Percentiles rank a stretch among this genome's conserved stretches.
Conservation (phyloP, 2,888 invertebrate species). For the Conus canariensis region DNA sequence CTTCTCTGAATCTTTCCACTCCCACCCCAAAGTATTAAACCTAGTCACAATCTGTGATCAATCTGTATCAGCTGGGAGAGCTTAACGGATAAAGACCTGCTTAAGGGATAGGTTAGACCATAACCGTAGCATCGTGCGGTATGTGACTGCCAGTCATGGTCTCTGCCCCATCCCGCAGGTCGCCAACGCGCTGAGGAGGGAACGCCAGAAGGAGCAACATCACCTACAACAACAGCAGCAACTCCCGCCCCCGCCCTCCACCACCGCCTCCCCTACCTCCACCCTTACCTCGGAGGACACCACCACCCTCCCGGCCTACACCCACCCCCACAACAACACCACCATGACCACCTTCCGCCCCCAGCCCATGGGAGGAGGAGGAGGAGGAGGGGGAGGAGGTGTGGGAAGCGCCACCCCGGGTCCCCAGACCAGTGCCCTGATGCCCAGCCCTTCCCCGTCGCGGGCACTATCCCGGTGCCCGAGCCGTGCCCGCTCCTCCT, state of each 20-base stretch:
- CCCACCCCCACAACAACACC: conserved; percentile 31
- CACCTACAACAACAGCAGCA: not conserved
- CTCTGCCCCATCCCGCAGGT: not conserved
- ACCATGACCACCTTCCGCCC: conserved; percentile 27
- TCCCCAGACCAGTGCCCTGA: not conserved
- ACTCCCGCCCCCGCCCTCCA: not conserved
- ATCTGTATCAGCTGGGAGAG: too few species aligned
- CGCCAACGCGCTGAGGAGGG: conserved; percentile 29
- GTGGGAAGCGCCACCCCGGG: not conserved
- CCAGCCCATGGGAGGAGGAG: not conserved
- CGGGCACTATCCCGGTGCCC: not conserved
- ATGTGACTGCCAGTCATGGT: not conserved
- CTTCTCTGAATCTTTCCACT: too few species aligned
- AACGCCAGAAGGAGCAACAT: not conserved
- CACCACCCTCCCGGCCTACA: conserved; percentile 20
- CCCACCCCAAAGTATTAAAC: too few species aligned
- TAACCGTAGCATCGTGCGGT: too few species aligned
- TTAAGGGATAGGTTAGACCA: too few species aligned
- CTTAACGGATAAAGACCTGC: too few species aligned
- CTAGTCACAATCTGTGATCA: too few species aligned
- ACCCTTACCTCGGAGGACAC: conserved; percentile 35
- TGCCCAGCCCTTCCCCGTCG: not conserved
- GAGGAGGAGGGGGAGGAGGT: not conserved
- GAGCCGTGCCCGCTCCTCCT: not conserved
- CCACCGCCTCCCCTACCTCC: not conserved